Base-by-base conservation (phyloP, 1,140 invertebrate species). In the Nixonia krombeini region DNA sequence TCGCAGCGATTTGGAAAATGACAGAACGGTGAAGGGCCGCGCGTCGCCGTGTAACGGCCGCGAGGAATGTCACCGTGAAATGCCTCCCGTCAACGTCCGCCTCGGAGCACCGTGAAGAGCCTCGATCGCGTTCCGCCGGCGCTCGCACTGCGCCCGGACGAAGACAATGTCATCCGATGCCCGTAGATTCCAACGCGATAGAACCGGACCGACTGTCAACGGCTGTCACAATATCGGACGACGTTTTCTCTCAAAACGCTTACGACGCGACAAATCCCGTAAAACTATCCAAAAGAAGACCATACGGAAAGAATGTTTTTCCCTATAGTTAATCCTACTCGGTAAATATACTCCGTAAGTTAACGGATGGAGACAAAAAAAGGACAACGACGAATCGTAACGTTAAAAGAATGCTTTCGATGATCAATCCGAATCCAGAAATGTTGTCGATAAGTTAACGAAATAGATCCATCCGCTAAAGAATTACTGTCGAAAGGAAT, bases 11-110 rank as follows among this genome's bases (percentile, higher is more conserved):
- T 70, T 56, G 55, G 51, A 64, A 70, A 64, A 70, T 57, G 51
- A 64, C 55, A 52, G 37, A 56, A 70, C 51, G 67, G 45, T 64
- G 59, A 63, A 58, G 63, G 58, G 62, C 57, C 62, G 56, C 53
- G 51, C 46, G 52, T 63, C 33, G 49, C 50, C 50, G 64, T 68
- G 50, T 61, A 55, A 44, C 49, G 29, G 44, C 58, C 53, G 53
- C 33, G 12, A 47, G 65, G 68, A 75, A 75, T 73, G 68, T 73
- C 73, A 61, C 62, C 70, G 65, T 70, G 58, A 73, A 73, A 75
- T 75, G 64, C 73, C 52, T 44, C 29, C 41, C 35, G 65, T 69
- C 72, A 59, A 66, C 65, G 45, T 56, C 59, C 56, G 18, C 59
- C 50, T 63, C 42, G 45, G 63, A 69, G 57, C 57, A 45, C 29